phyloP scores from a whole-genome alignment of 2,888 invertebrate genomes.

The Sarcophaga variegata region DNA sequence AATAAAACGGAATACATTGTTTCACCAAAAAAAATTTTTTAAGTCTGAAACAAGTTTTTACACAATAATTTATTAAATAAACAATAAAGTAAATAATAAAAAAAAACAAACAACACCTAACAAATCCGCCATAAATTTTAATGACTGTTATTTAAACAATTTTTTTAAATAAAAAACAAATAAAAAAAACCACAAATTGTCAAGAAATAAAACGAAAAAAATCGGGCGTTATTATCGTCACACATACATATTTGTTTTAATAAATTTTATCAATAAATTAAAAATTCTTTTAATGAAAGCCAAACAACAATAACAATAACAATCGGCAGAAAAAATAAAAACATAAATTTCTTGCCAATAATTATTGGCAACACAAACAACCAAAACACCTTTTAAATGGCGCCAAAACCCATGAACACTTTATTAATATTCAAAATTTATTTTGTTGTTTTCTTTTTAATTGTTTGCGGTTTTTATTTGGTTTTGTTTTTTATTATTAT shows the following conservation, averaged over 20 bases:
- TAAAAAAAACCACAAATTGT: not conserved
- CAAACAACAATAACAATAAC: not conserved
- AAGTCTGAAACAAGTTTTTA: slow-evolving; percentile 9
- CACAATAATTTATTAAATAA: slow-evolving; percentile 21
- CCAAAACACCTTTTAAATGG: slow-evolving; percentile 38
- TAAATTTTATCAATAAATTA: slow-evolving; percentile 20
- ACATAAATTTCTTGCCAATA: slow-evolving; percentile 22
- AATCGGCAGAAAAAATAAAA: not conserved
- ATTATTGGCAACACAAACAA: slow-evolving; percentile 8
- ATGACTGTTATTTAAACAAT: slow-evolving; percentile 10
- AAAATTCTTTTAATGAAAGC: not conserved
- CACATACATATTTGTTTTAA: not conserved
- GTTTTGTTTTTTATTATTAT: slow-evolving; percentile 19
- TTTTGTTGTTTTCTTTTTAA: not conserved
- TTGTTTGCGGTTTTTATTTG: slow-evolving; percentile 11
- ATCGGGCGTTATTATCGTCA: slow-evolving; percentile 18
- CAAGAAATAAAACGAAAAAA: not conserved
- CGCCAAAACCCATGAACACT: slow-evolving; percentile 24
- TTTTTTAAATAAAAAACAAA: too few relatives aligned
- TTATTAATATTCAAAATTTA: too few relatives aligned
- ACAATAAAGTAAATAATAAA: slow-evolving; percentile 7
- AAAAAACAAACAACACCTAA: slow-evolving; percentile 4
- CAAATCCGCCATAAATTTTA: slow-evolving; percentile 9
- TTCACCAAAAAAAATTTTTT: not conserved
- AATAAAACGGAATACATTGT: slow-evolving; percentile 13